Conservation (phyloP, 2,797 vertebrate genomes). For the Neosalanx taihuensis region DNA sequence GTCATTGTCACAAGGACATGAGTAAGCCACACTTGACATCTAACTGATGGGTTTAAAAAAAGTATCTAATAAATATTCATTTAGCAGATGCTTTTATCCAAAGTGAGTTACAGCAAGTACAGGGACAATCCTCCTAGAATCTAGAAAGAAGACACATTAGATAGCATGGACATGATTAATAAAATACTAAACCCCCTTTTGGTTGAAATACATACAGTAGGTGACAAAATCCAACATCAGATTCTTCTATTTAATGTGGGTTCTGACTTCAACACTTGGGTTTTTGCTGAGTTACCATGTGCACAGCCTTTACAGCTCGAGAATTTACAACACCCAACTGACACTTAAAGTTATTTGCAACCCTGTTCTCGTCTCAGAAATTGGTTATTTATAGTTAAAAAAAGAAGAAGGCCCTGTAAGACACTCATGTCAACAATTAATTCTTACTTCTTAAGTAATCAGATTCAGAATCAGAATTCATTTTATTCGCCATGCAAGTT, state of each 20-base stretch:
- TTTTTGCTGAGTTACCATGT: slow-evolving; percentile 49
- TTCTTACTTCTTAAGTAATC: background rate
- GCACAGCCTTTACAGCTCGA: slow-evolving; percentile 30
- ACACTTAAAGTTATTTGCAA: slow-evolving; percentile 37
- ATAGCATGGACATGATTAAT: background rate
- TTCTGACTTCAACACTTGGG: slow-evolving; percentile 30
- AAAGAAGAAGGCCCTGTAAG: background rate
- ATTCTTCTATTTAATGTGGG: background rate
- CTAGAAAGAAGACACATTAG: no score
- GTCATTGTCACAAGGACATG: slow-evolving; percentile 55
- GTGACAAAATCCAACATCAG: background rate
- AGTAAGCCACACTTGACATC: slow-evolving; percentile 5
- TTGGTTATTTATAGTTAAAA: background rate
- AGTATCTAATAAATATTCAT: no score
- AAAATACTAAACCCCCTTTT: background rate
- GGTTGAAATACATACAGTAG: background rate
- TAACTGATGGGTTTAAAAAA: background rate
- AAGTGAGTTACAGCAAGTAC: no score
- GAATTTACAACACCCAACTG: slow-evolving; percentile 34
- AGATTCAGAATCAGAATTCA: no score
- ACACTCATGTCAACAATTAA: background rate
- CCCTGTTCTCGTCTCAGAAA: background rate
- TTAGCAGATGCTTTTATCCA: no score
- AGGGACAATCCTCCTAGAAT: no score
- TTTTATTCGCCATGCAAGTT: no score